A percentile compares a stretch with the other conserved stretches of the same genome.
Conservation (phyloP, 2,797 vertebrate species). For the Tachyglossus aculeatus region DNA sequence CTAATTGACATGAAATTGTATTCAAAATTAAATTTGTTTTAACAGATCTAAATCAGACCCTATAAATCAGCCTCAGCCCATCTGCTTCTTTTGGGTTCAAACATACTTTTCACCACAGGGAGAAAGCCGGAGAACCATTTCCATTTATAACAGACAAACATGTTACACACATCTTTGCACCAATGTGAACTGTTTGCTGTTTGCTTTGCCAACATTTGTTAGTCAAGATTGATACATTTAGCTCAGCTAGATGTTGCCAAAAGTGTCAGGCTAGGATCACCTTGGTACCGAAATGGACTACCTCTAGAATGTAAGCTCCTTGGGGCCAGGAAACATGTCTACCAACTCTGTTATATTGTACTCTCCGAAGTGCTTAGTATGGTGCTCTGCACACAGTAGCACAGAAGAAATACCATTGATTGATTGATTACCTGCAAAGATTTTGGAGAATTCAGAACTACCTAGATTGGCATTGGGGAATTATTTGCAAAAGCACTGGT, state of each 20-base stretch:
- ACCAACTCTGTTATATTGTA: too few species aligned
- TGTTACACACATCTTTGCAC: accelerated
- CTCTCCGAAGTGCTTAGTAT: too few species aligned
- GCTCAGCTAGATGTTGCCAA: neutral
- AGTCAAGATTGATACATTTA: neutral
- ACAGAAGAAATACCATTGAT: too few species aligned
- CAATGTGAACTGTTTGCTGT: neutral
- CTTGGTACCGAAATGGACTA: too few species aligned
- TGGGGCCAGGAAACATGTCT: neutral
- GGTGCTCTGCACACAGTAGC: too few species aligned
- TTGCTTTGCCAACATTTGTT: neutral
- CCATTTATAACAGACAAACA: neutral
- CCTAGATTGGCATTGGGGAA: too few species aligned
- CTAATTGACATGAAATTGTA: conserved; percentile 64
- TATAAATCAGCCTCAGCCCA: conserved; percentile 51
- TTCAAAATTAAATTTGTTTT: conserved; percentile 63
- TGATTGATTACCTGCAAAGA: too few species aligned
- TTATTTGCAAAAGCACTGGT: too few species aligned
- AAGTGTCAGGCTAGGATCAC: too few species aligned
- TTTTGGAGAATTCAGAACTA: too few species aligned
- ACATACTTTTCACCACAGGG: neutral
- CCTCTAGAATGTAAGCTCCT: too few species aligned
- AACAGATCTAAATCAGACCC: conserved; percentile 53
- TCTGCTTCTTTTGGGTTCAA: conserved; percentile 29
- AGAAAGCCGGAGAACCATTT: neutral